phyloP scores from a whole-genome alignment of 2,113 vertebrate genomes.

The Limnothrissa miodon region DNA sequence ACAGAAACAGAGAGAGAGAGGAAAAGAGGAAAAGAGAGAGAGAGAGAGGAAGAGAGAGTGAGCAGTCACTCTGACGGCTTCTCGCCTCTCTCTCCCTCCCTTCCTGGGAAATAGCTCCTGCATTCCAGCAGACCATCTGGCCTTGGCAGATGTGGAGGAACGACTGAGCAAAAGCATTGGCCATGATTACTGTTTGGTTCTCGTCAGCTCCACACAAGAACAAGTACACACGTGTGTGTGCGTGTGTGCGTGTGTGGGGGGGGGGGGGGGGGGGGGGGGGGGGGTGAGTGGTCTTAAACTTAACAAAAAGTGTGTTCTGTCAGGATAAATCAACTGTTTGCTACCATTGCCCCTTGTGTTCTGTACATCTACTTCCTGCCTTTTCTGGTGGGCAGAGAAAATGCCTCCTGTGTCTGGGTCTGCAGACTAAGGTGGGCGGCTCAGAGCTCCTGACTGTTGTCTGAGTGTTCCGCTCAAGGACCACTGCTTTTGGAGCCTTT shows the following conservation, averaged over 20 bases:
- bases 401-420: neutral
- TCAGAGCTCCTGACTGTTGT: neutral
- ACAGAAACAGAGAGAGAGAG: slow-evolving; percentile 13
- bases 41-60: slow-evolving; percentile 9
- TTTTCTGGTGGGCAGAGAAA: neutral
- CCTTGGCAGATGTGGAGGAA: slow-evolving; percentile 22
- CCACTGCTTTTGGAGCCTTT: neutral
- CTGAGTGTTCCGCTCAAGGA: no score
- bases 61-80: slow-evolving; percentile 17
- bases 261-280: no score
- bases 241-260: no score
- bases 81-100: neutral
- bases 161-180: slow-evolving; percentile 16
- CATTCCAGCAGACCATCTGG: slow-evolving; percentile 24
- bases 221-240: neutral
- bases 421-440: neutral
- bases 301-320: neutral
- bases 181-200: slow-evolving; percentile 13
- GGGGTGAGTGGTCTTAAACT: neutral
- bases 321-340: neutral
- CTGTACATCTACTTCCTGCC: neutral
- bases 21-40: slow-evolving; percentile 12
- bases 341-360: neutral
- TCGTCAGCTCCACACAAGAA: neutral
- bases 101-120: neutral